phyloP scores from a whole-genome alignment of 2,888 invertebrate genomes.

The Zygogramma bicolorata region DNA sequence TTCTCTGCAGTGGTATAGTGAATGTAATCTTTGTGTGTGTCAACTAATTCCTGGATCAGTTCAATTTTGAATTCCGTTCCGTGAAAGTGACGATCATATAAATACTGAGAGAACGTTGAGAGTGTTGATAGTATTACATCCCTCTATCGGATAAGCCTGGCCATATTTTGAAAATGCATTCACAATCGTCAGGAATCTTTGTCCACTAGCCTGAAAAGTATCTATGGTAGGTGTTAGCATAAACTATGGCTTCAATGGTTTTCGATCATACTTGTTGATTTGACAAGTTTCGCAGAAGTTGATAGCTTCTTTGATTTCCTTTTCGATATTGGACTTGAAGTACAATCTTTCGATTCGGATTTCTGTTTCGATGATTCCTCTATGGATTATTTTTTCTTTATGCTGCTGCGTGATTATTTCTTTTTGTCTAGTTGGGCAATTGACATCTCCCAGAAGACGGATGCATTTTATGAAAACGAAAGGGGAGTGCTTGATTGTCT shows the following conservation, averaged over 20 bases:
- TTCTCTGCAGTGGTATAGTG: not conserved
- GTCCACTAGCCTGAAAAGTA: not conserved
- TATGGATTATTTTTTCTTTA: not conserved
- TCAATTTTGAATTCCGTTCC: conserved; percentile 7
- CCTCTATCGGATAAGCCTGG: not conserved
- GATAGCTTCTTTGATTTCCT: not conserved
- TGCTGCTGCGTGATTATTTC: not conserved
- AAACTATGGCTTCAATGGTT: not conserved
- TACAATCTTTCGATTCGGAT: not conserved
- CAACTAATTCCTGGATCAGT: not conserved
- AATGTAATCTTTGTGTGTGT: not conserved
- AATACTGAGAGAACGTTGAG: not conserved
- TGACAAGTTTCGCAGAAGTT: conserved; percentile 16
- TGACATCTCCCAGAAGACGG: not conserved
- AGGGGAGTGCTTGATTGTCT: not conserved
- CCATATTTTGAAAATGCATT: conserved; percentile 9
- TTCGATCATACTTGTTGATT: conserved; percentile 8
- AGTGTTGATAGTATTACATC: not conserved
- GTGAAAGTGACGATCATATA: not conserved
- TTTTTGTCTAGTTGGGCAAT: not conserved
- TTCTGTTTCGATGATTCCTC: conserved; percentile 1
- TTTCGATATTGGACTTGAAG: not conserved
- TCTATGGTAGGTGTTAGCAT: not conserved
- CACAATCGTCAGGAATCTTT: not conserved
- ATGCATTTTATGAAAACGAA: not conserved